A percentile compares a stretch with the other conserved stretches of the same genome.
Evolutionary conservation across 1,140 invertebrate species (phyloP).

Genomic region (Danaus melanippus): DNA sequence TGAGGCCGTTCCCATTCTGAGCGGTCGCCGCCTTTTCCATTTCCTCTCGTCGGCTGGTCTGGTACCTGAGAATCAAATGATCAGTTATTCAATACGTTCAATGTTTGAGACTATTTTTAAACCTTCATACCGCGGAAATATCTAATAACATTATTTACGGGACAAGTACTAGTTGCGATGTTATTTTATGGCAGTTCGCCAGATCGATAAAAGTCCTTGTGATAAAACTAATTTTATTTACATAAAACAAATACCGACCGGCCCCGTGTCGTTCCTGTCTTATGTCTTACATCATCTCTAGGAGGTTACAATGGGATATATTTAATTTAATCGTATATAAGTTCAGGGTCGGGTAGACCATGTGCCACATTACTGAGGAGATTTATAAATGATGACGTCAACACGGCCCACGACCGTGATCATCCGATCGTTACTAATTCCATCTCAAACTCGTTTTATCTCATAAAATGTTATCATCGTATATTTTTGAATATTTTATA

Average conservation of each 20-base stretch:
- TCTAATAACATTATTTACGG: conserved; percentile 37
- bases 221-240: conserved; percentile 61
- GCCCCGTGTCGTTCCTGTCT: conserved; percentile 25
- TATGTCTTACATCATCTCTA: conserved; percentile 3
- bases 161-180: conserved; percentile 48
- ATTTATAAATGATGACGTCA: no score
- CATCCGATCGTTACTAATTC: no score
- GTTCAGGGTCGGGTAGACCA: no score
- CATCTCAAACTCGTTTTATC: no score
- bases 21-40: conserved; percentile 63
- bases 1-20: conserved; percentile 76
- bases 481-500: no score
- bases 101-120: conserved; percentile 2
- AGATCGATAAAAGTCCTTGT: conserved; percentile 31
- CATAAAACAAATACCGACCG: conserved; percentile 52
- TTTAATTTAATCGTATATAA: no score
- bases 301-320: no score
- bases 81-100: background rate
- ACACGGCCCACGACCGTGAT: no score
- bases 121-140: conserved; percentile 13
- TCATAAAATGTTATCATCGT: no score
- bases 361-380: no score
- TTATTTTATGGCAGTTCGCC: conserved; percentile 47
- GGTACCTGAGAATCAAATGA: conserved; percentile 56
- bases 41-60: conserved; percentile 73